phyloP scores from a whole-genome alignment of 2,797 vertebrate genomes.

The Bradypodion pumilum region DNA sequence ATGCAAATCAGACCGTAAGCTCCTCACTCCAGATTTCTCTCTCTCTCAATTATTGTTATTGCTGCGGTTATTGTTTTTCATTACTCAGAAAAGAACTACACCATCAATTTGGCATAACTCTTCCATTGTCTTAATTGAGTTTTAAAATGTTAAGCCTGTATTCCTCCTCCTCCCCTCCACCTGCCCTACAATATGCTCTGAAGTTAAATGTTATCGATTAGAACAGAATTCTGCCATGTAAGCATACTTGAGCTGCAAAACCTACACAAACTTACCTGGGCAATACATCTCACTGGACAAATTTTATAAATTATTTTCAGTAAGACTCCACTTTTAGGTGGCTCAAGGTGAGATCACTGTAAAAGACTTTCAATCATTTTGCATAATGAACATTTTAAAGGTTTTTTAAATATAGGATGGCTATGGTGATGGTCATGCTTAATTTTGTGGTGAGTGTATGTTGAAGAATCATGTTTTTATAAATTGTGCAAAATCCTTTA shows the following conservation, averaged over 20 bases:
- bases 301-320: not conserved
- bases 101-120: not conserved
- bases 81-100: not conserved
- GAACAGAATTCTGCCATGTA: not conserved
- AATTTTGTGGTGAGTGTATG: not conserved
- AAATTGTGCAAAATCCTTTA: not conserved
- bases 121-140: not conserved
- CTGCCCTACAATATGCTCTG: not conserved
- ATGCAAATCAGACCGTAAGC: slow-evolving; percentile 16
- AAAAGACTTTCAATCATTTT: not conserved
- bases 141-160: not conserved
- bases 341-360: not conserved
- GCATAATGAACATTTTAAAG: not conserved
- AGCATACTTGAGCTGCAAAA: not conserved
- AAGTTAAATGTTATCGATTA: not conserved
- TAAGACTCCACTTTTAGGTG: not conserved
- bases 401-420: not conserved
- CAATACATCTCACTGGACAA: not conserved
- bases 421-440: not conserved
- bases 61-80: not conserved
- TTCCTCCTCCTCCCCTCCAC: not conserved
- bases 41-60: not conserved
- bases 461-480: not conserved
- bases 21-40: not conserved
- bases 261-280: not conserved